Evolutionary conservation across 2,113 vertebrate genomes (phyloP).

Genomic region (Capricornis sumatraensis): DNA sequence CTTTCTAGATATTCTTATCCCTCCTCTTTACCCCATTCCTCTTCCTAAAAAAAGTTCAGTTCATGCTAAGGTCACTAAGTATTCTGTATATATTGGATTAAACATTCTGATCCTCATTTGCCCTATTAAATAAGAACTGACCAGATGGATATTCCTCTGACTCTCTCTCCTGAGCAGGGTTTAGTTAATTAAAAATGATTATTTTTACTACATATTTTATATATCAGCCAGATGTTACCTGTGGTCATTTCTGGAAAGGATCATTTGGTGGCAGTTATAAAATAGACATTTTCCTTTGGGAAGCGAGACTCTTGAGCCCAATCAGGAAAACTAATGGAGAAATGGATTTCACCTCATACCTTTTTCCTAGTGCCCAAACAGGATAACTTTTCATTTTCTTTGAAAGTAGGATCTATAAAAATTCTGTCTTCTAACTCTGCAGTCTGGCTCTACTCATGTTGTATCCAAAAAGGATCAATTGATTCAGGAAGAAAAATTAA

Average conservation of each 20-base stretch:
- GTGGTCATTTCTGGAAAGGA: slow-evolving; percentile 74
- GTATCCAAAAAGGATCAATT: background rate
- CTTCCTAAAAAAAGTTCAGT: slow-evolving; percentile 45
- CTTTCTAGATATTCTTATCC: background rate
- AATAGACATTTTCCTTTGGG: slow-evolving; percentile 60
- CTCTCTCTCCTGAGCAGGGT: slow-evolving; percentile 66
- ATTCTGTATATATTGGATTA: slow-evolving; percentile 51
- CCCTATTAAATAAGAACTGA: slow-evolving; percentile 72
- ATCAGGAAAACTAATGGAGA: slow-evolving; percentile 71
- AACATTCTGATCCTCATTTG: slow-evolving; percentile 53
- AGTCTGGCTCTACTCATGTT: background rate
- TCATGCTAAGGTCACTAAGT: slow-evolving; percentile 55
- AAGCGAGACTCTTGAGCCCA: slow-evolving; percentile 49
- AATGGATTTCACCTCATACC: slow-evolving; percentile 40
- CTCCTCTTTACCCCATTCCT: background rate
- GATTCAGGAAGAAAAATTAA: slow-evolving; percentile 2
- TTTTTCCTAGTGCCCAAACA: background rate
- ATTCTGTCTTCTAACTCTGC: background rate
- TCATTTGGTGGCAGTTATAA: slow-evolving; percentile 71
- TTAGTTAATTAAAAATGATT: slow-evolving; percentile 79
- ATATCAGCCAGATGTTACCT: slow-evolving; percentile 75
- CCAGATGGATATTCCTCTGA: slow-evolving; percentile 70
- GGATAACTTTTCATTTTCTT: slow-evolving; percentile 1
- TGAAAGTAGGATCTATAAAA: background rate
- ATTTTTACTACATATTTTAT: slow-evolving; percentile 66